Conservation (phyloP, 2,888 invertebrate species). For the Calameuta filiformis region DNA sequence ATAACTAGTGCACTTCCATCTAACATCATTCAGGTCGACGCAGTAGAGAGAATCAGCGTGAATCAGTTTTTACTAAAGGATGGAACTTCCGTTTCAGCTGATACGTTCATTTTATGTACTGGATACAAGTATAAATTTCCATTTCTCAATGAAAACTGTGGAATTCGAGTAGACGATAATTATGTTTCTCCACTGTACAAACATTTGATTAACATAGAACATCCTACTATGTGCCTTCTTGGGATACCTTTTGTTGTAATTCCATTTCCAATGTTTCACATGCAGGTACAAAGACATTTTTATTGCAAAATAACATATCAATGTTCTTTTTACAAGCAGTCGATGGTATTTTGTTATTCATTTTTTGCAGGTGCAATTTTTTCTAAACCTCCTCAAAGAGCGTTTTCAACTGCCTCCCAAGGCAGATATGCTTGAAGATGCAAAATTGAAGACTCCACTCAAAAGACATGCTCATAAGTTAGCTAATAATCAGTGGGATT, state of each 20-base stretch:
- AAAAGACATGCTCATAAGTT: slow-evolving; percentile 65
- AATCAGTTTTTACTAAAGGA: slow-evolving; percentile 72
- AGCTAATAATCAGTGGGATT: slow-evolving; percentile 64
- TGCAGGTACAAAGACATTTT: slow-evolving; percentile 70
- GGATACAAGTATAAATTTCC: slow-evolving; percentile 80
- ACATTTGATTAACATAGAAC: slow-evolving; percentile 80
- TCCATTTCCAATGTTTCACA: slow-evolving; percentile 77
- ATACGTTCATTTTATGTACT: slow-evolving; percentile 79
- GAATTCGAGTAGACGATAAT: slow-evolving; percentile 73
- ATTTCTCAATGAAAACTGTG: slow-evolving; percentile 74
- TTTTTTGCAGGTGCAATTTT: slow-evolving; percentile 71
- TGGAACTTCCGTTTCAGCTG: slow-evolving; percentile 71
- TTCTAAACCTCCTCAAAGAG: slow-evolving; percentile 72
- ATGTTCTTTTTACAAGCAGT: neutral
- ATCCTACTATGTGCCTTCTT: slow-evolving; percentile 81
- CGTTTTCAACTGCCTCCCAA: slow-evolving; percentile 72
- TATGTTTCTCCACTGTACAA: slow-evolving; percentile 79
- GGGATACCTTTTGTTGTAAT: slow-evolving; percentile 78
- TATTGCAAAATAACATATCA: neutral
- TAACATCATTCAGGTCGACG: slow-evolving; percentile 70
- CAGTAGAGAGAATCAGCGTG: slow-evolving; percentile 67
- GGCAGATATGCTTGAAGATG: slow-evolving; percentile 73
- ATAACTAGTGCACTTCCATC: slow-evolving; percentile 67
- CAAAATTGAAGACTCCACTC: slow-evolving; percentile 67
- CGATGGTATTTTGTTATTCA: neutral